Evolutionary conservation across 2,888 invertebrate species (phyloP).

Genomic region (Melanostoma mellinum): DNA sequence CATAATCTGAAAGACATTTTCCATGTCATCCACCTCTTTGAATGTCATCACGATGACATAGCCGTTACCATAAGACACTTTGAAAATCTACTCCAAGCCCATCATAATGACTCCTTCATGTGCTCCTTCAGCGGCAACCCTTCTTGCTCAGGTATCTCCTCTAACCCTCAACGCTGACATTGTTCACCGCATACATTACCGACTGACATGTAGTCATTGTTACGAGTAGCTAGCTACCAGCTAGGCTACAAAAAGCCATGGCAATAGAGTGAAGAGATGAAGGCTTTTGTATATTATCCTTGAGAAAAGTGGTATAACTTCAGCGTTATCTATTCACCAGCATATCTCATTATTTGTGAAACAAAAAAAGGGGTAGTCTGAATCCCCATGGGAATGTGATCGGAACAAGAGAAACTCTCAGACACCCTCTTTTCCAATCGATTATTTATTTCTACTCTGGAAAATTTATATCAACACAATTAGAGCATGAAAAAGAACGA

Average conservation of each 20-base stretch:
- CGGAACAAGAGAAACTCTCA: constrained; percentile 12
- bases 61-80: constrained; percentile 45
- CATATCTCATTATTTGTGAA: constrained; percentile 43
- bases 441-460: constrained; percentile 41
- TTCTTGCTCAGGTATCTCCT: constrained; percentile 18
- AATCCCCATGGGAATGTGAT: neutral
- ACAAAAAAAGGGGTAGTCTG: constrained; percentile 20
- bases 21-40: constrained; percentile 41
- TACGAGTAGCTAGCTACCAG: constrained; percentile 4
- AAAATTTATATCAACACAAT: constrained; percentile 38
- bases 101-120: constrained; percentile 43
- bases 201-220: constrained; percentile 39
- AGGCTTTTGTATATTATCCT: constrained; percentile 53
- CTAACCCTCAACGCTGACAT: constrained; percentile 18
- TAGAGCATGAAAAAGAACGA: neutral
- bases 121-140: constrained; percentile 39
- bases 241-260: constrained; percentile 21
- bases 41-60: constrained; percentile 43
- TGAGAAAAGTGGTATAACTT: constrained; percentile 37
- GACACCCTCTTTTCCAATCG: constrained; percentile 29
- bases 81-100: constrained; percentile 56
- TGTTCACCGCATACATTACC: constrained; percentile 42
- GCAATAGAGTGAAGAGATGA: constrained; percentile 42
- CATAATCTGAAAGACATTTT: constrained; percentile 40
- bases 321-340: constrained; percentile 2